A percentile compares a stretch with the other conserved stretches of the same genome.
These are phyloP conservation scores for Eurytoma californica DNA, from an alignment of 2,888 invertebrate species.

Conservation along the genomic window DNA sequence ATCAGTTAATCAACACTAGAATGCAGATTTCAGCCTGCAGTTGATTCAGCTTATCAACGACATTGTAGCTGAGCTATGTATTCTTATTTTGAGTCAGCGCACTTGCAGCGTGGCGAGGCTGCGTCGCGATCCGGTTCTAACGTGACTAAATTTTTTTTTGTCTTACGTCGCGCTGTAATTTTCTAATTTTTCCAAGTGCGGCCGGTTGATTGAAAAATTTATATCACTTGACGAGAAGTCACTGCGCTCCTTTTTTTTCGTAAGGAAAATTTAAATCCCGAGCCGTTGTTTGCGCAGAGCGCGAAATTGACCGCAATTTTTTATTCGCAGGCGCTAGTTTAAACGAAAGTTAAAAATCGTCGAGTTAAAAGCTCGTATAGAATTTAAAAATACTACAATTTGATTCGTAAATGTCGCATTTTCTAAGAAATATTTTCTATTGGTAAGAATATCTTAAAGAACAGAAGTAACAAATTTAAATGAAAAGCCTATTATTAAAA, in stretches of 20 bases:
- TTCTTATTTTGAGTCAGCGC: conserved; percentile 16
- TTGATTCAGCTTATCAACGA: conserved; percentile 37
- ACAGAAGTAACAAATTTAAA: too few species aligned
- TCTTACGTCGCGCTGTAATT: not conserved
- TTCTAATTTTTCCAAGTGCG: not conserved
- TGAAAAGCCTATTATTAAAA: too few species aligned
- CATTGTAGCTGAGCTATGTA: conserved; percentile 6
- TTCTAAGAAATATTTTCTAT: too few species aligned
- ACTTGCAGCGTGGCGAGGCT: not conserved
- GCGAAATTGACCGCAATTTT: conserved; percentile 23
- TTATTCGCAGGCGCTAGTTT: not conserved
- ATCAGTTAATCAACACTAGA: conserved; percentile 4
- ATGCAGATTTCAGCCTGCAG: conserved; percentile 28
- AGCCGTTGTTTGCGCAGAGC: not conserved
- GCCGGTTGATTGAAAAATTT: not conserved
- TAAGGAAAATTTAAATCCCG: not conserved
- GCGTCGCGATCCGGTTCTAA: conserved; percentile 7
- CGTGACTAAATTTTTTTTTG: not conserved
- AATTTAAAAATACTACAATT: too few species aligned
- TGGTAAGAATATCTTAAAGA: too few species aligned
- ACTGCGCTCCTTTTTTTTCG: too few species aligned
- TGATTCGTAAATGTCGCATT: too few species aligned
- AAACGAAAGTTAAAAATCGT: not conserved
- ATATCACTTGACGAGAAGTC: not conserved
- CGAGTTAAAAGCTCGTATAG: too few species aligned